These are phyloP conservation scores for Andrena marginata DNA, from an alignment of 2,888 invertebrate species.

Conservation along the genomic window DNA sequence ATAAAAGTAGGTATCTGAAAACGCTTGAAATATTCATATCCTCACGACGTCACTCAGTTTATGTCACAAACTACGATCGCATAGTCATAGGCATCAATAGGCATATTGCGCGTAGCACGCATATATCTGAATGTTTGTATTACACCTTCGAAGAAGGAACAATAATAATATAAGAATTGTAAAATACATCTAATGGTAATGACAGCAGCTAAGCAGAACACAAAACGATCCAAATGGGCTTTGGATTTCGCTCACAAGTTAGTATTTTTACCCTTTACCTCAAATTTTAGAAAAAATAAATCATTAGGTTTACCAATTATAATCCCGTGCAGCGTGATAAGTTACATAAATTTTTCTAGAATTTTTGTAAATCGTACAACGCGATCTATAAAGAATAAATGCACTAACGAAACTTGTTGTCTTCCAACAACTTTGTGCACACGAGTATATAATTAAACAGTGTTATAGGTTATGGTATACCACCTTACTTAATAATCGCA, in stretches of 20 bases:
- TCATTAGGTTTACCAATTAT: neutral
- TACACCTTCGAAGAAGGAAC: neutral
- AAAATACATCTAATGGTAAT: slow-evolving; percentile 29
- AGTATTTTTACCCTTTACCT: slow-evolving; percentile 55
- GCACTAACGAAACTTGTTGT: neutral
- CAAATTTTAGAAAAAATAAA: neutral
- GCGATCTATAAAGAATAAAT: neutral
- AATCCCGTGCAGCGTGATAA: neutral
- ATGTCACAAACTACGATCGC: neutral
- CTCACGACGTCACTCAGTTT: neutral
- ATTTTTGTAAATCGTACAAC: neutral
- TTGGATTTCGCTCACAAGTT: slow-evolving; percentile 82
- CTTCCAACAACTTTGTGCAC: neutral
- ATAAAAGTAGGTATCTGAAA: neutral
- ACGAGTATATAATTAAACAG: neutral
- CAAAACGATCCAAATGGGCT: slow-evolving; percentile 81
- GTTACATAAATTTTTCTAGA: neutral
- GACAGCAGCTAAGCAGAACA: slow-evolving; percentile 74
- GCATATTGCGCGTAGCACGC: neutral
- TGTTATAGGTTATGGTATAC: slow-evolving; percentile 23
- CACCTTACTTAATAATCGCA: neutral
- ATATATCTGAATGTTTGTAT: neutral
- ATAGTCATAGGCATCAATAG: slow-evolving; percentile 4
- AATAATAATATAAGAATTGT: slow-evolving; percentile 24
- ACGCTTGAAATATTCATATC: neutral